These are phyloP conservation scores for Tokudaia muenninki DNA, from an alignment of 2,797 vertebrate species.

Conservation along the genomic window DNA sequence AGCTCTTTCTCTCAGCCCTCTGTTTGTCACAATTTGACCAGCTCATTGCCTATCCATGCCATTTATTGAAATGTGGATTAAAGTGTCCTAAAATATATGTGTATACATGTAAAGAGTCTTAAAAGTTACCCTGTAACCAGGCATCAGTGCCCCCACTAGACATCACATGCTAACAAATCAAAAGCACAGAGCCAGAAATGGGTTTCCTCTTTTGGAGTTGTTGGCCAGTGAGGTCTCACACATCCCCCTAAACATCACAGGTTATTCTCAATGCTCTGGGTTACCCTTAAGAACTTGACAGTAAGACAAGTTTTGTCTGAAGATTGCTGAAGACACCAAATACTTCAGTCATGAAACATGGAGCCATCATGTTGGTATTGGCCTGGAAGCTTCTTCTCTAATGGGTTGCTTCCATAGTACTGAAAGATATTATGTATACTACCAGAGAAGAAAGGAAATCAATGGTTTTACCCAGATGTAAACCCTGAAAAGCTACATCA, in stretches of 20 bases:
- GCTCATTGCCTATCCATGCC: not conserved
- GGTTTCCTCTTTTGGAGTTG: not conserved
- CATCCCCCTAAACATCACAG: not conserved
- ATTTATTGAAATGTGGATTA: slow-evolving; percentile 24
- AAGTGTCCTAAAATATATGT: not conserved
- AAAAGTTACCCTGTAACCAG: not conserved
- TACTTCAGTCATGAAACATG: not conserved
- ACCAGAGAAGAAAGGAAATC: not conserved
- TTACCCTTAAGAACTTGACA: not conserved
- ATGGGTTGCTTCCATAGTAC: not conserved
- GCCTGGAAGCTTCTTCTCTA: not conserved
- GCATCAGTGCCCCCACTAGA: not conserved
- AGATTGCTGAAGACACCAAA: not conserved
- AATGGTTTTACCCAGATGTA: not conserved
- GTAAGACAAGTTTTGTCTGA: not conserved
- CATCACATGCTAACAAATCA: not conserved
- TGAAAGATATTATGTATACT: not conserved
- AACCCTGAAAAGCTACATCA: not conserved
- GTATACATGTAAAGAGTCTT: not conserved
- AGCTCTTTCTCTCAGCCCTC: not conserved
- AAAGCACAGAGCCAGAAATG: not conserved
- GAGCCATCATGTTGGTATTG: not conserved
- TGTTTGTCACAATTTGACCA: slow-evolving; percentile 3
- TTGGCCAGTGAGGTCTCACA: not conserved
- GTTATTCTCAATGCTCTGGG: not conserved